Evolutionary conservation across 2,113 vertebrate genomes (phyloP).

Genomic region (Xiphias gladius): DNA sequence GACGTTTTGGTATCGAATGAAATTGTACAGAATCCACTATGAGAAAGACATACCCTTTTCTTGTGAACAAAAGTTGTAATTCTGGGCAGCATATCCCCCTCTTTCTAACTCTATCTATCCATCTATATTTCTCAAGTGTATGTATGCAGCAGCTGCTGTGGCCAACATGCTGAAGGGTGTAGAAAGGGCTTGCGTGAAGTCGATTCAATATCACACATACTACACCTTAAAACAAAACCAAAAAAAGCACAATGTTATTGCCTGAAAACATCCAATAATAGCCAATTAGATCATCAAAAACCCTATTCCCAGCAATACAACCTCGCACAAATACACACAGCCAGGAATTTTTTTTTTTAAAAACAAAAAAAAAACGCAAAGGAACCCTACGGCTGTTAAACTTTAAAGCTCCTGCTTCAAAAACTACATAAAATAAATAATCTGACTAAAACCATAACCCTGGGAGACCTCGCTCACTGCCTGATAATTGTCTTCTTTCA

Average conservation of each 20-base stretch:
- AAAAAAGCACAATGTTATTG: slow-evolving; percentile 69
- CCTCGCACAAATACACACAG: slow-evolving; percentile 65
- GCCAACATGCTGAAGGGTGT: slow-evolving; percentile 61
- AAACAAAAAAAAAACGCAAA: slow-evolving; percentile 44
- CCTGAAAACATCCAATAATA: slow-evolving; percentile 83
- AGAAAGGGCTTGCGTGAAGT: slow-evolving; percentile 50
- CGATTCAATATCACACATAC: slow-evolving; percentile 62
- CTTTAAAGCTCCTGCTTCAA: slow-evolving; percentile 85
- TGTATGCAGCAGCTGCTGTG: slow-evolving; percentile 49
- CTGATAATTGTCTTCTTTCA: slow-evolving; percentile 87
- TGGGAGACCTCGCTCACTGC: slow-evolving; percentile 83
- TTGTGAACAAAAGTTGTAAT: slow-evolving; percentile 6
- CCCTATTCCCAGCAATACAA: slow-evolving; percentile 65
- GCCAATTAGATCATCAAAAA: slow-evolving; percentile 85
- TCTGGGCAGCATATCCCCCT: slow-evolving; percentile 4
- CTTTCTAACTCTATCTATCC: slow-evolving; percentile 24
- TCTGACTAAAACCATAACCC: slow-evolving; percentile 86
- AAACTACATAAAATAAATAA: slow-evolving; percentile 87
- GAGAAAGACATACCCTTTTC: not conserved
- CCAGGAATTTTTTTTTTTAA: too few relatives aligned
- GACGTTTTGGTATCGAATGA: not conserved
- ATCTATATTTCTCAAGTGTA: slow-evolving; percentile 25
- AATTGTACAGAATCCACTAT: not conserved
- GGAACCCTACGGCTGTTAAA: slow-evolving; percentile 83
- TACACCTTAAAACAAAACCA: slow-evolving; percentile 73